A percentile compares a stretch with the other conserved stretches of the same genome.
These are phyloP conservation scores for Syrphus vitripennis DNA, from an alignment of 2,888 invertebrate species.

Conservation along the genomic window DNA sequence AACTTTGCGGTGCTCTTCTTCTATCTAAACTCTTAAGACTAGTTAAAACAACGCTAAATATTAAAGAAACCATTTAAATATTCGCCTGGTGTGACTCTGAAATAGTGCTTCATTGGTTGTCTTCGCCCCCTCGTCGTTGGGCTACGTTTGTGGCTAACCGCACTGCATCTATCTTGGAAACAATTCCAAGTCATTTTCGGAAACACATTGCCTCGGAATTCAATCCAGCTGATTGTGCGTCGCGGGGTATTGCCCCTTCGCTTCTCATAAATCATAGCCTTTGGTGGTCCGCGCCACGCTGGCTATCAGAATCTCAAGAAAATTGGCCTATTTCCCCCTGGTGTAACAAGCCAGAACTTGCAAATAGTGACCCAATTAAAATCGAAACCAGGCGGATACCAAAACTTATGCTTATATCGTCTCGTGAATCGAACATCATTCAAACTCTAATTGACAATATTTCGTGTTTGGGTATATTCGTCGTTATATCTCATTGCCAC, in stretches of 20 bases:
- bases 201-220: constrained; percentile 48
- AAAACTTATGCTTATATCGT: background rate
- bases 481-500: background rate
- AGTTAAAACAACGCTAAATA: constrained; percentile 20
- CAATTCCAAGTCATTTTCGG: too few species aligned
- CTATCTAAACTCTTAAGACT: constrained; percentile 20
- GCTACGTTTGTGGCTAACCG: constrained; percentile 55
- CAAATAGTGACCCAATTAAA: background rate
- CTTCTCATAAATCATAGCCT: constrained; percentile 24
- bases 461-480: constrained; percentile 3
- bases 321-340: background rate
- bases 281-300: constrained; percentile 68
- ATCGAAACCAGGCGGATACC: background rate
- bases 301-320: background rate
- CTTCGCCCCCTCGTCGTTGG: constrained; percentile 60
- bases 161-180: constrained; percentile 51
- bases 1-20: constrained; percentile 48
- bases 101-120: constrained; percentile 74
- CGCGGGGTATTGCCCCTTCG: constrained; percentile 52
- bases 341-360: background rate
- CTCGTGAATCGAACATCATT: background rate
- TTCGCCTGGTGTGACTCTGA: constrained; percentile 73
- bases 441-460: background rate
- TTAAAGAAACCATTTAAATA: background rate
- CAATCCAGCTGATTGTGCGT: constrained; percentile 71